Evolutionary conservation across 2,797 vertebrate species (phyloP).

Genomic region (Chromis chromis): DNA sequence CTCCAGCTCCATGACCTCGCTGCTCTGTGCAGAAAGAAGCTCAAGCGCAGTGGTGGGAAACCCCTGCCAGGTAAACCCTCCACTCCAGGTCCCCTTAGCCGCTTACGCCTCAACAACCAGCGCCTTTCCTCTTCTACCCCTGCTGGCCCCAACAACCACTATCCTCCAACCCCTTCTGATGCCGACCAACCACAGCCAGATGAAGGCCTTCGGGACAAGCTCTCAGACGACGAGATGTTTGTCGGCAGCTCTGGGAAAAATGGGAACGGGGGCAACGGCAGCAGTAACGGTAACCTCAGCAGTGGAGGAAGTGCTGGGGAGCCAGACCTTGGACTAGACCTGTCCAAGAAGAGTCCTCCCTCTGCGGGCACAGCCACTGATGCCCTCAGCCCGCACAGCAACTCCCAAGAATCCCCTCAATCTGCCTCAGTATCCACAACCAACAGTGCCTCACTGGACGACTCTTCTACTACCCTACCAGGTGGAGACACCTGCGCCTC

Average conservation of each 20-base stretch:
- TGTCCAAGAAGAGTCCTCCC: constrained; percentile 94
- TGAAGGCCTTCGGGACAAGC: constrained; percentile 86
- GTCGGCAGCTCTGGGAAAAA: constrained; percentile 86
- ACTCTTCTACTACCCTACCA: constrained; percentile 83
- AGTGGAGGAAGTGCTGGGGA: constrained; percentile 84
- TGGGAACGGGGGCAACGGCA: constrained; percentile 77
- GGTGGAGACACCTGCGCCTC: constrained; percentile 81
- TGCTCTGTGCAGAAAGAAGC: constrained; percentile 95
- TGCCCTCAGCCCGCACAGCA: constrained; percentile 90
- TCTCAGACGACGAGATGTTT: constrained; percentile 92
- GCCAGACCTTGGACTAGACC: constrained; percentile 91
- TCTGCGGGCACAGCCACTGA: constrained; percentile 88
- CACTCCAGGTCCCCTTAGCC: constrained; percentile 79
- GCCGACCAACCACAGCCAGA: constrained; percentile 81
- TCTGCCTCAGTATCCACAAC: constrained; percentile 91
- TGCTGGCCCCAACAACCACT: constrained; percentile 87
- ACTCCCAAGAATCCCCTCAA: constrained; percentile 90
- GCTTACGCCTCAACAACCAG: constrained; percentile 89
- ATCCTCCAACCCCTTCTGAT: constrained; percentile 79
- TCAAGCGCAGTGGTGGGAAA: constrained; percentile 90
- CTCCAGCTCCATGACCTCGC: constrained; percentile 98
- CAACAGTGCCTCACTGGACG: constrained; percentile 95
- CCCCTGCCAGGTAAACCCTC: constrained; percentile 88
- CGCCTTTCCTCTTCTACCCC: constrained; percentile 88
- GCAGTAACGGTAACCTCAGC: constrained; percentile 87